Percentiles rank a stretch among this genome's conserved stretches.
Evolutionary conservation across 2,797 vertebrate genomes (phyloP).

Genomic region (Scomberomorus guttatus): DNA sequence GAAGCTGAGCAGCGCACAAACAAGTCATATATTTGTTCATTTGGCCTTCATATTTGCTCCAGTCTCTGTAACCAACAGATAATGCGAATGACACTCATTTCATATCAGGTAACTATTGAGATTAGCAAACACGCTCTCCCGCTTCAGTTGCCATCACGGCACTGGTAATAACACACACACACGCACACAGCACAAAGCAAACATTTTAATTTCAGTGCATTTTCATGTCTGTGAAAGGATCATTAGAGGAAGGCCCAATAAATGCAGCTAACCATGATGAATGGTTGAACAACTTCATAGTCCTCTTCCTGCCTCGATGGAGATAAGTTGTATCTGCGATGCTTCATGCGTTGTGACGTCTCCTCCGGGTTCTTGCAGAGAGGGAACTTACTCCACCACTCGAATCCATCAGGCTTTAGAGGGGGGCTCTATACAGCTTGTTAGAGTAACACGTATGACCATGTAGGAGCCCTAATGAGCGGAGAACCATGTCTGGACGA

Average conservation of each 20-base stretch:
- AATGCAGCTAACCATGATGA: slow-evolving; percentile 71
- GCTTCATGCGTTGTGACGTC: slow-evolving; percentile 59
- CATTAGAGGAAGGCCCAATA: slow-evolving; percentile 70
- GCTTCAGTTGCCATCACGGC: slow-evolving; percentile 46
- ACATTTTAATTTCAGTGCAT: slow-evolving; percentile 67
- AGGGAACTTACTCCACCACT: slow-evolving; percentile 49
- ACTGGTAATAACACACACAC: slow-evolving; percentile 53
- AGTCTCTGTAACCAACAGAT: slow-evolving; percentile 43
- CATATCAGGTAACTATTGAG: slow-evolving; percentile 71
- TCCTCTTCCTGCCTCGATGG: slow-evolving; percentile 50
- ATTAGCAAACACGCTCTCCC: slow-evolving; percentile 67
- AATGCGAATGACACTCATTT: slow-evolving; percentile 62
- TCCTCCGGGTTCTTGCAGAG: slow-evolving; percentile 51
- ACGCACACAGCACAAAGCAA: slow-evolving; percentile 49
- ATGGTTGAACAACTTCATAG: slow-evolving; percentile 57
- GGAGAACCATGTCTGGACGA: slow-evolving; percentile 73
- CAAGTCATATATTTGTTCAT: slow-evolving; percentile 72
- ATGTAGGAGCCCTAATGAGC: slow-evolving; percentile 82
- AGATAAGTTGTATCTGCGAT: slow-evolving; percentile 58
- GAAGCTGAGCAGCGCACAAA: slow-evolving; percentile 66
- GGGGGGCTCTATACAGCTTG: slow-evolving; percentile 74
- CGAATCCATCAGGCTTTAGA: slow-evolving; percentile 76
- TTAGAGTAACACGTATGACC: slow-evolving; percentile 83
- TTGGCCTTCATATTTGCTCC: slow-evolving; percentile 68
- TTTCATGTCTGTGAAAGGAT: slow-evolving; percentile 49